These are phyloP conservation scores for Anolis carolinensis DNA, from an alignment of 2,113 vertebrate genomes.

Conservation along the genomic window DNA sequence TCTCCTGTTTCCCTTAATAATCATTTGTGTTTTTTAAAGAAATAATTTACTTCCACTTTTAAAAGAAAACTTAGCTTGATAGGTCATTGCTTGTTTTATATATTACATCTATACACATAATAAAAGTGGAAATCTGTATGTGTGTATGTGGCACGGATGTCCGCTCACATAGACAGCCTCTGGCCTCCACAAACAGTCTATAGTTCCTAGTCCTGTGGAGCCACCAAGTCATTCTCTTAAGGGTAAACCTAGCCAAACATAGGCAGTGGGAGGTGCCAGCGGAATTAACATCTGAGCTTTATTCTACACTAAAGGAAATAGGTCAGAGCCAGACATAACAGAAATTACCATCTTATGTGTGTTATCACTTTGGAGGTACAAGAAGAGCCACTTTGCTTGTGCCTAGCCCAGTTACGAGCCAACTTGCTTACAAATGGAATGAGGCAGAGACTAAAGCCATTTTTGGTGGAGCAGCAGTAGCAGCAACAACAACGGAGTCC, in stretches of 20 bases:
- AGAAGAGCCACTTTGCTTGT: not conserved
- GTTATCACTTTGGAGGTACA: not conserved
- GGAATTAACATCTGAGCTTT: not conserved
- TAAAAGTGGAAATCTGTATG: too few relatives aligned
- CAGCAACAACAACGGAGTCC: not conserved
- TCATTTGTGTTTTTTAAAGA: conserved; percentile 22
- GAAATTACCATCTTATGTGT: not conserved
- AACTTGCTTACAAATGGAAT: not conserved
- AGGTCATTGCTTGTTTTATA: not conserved
- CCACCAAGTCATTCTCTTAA: too few relatives aligned
- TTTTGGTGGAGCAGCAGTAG: not conserved
- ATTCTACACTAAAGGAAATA: not conserved
- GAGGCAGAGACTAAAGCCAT: not conserved
- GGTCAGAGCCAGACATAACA: not conserved
- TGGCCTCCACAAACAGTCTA: too few relatives aligned
- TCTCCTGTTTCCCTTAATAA: conserved; percentile 7
- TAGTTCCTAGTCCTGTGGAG: too few relatives aligned
- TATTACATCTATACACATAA: too few relatives aligned
- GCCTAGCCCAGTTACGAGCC: not conserved
- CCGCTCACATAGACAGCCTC: too few relatives aligned
- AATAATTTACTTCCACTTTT: not conserved
- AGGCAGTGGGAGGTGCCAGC: not conserved
- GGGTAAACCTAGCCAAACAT: not conserved
- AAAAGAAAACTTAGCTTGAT: not conserved
- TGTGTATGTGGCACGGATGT: too few relatives aligned